A percentile compares a stretch with the other conserved stretches of the same genome.
phyloP scores from a whole-genome alignment of 2,888 invertebrate genomes.

The Tenthredo livida region DNA sequence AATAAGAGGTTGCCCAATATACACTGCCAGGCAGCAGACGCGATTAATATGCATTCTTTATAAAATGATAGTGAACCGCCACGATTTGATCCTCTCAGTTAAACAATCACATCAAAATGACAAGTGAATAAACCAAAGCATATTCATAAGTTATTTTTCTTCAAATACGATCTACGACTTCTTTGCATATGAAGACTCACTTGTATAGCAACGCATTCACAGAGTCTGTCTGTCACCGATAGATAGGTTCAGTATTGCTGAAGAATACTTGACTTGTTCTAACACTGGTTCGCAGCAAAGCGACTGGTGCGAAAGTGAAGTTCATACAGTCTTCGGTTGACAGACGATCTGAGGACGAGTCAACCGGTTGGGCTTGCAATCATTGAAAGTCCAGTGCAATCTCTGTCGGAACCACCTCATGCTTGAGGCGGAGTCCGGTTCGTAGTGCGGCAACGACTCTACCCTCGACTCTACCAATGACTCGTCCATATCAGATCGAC shows the following conservation, averaged over 20 bases:
- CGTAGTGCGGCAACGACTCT: conserved; percentile 40
- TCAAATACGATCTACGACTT: not conserved
- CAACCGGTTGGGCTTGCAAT: conserved; percentile 40
- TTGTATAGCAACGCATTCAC: not conserved
- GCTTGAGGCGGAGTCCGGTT: conserved; percentile 40
- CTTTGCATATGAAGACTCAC: conserved; percentile 3
- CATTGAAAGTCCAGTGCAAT: conserved; percentile 14
- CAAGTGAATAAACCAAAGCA: not conserved
- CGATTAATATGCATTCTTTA: conserved; percentile 12
- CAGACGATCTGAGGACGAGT: conserved; percentile 31
- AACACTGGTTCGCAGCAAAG: conserved; percentile 27
- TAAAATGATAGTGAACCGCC: not conserved
- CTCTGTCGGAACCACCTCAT: conserved; percentile 27
- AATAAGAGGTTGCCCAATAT: conserved; percentile 5
- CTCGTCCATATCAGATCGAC: conserved; percentile 53
- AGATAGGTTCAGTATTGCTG: not conserved
- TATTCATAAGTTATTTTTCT: not conserved
- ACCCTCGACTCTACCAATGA: conserved; percentile 50
- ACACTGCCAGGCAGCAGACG: not conserved
- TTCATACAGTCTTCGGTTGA: conserved; percentile 42
- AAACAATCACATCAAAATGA: not conserved
- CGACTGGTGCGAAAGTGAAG: conserved; percentile 46
- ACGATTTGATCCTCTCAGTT: not conserved
- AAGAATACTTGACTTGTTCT: conserved; percentile 14
- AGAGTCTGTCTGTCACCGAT: conserved; percentile 11